Evolutionary conservation across 1,140 invertebrate species (phyloP), one percentile per base, ranked within the genome.

Genomic region (Xylocopa sonorina): DNA sequence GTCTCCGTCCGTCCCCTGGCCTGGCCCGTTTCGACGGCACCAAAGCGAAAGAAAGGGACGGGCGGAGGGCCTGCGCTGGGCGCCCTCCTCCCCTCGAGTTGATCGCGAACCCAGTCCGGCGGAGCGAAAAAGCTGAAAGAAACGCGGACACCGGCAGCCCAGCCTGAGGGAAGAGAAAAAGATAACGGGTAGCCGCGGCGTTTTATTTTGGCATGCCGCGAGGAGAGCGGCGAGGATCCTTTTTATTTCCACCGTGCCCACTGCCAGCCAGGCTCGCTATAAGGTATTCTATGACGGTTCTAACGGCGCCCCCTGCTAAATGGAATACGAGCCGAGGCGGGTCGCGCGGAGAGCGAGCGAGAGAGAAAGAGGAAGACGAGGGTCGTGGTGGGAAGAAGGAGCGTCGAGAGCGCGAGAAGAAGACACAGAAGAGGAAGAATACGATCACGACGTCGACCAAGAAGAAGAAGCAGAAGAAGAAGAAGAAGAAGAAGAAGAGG

Each of bases 261-360:
- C 83, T 84, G 85, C 77, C 83, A 82, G 80, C 78, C 64, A 74
- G 78, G 67, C 71, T 87, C 81, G 83, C 78, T 85, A 77, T 87
- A 89, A 90, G 89, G 89, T 91, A 90, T 91, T 90, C 90, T 90
- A 90, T 88, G 89, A 91, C 81, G 88, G 83, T 89, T 90, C 78
- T 86, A 87, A 87, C 87, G 86, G 90, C 89, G 88, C 89, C 89
- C n/a, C 88, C 88, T 90, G 85, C 80, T 89, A 90, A 90, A 89
- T 89, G 89, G 89, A 90, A 89, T 89, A 88, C 88, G 85, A 84
- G 83, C 84, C 87, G 86, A 85, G 88, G 85, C 74, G 69, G 85
- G 73, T 82, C 27, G 71, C 48, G 60, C 12, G 24, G 46, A 24
- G 69, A 71, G 27, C 46, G 63, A 55, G 69, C 71, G n/a, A 51